A percentile compares a stretch with the other conserved stretches of the same genome.
These are phyloP conservation scores for Amphiprion percula DNA, from an alignment of 2,113 vertebrate species.

Conservation along the genomic window DNA sequence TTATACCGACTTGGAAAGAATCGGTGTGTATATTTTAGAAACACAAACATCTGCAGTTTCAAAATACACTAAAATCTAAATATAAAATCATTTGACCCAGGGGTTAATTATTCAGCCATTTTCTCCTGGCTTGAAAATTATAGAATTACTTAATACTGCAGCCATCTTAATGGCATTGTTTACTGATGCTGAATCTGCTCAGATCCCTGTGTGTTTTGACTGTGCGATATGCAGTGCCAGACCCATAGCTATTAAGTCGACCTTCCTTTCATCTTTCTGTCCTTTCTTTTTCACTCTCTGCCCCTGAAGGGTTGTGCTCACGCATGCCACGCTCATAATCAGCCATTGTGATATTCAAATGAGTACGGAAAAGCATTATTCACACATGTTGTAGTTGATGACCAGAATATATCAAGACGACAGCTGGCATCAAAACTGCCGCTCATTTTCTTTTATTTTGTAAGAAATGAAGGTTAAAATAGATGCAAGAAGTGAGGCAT, in stretches of 20 bases:
- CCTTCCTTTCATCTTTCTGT: constrained; percentile 76
- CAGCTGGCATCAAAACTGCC: constrained; percentile 66
- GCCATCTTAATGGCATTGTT: constrained; percentile 52
- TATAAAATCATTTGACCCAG: constrained; percentile 43
- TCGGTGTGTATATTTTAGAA: neutral
- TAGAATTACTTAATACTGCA: constrained; percentile 31
- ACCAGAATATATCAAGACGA: constrained; percentile 75
- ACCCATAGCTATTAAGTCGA: constrained; percentile 62
- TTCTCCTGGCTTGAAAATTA: constrained; percentile 38
- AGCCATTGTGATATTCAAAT: constrained; percentile 76
- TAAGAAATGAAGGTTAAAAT: constrained; percentile 41
- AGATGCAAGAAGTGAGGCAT: constrained; percentile 35
- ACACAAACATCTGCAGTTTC: constrained; percentile 22
- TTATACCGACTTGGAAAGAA: neutral
- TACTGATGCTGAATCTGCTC: constrained; percentile 60
- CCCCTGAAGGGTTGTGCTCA: constrained; percentile 74
- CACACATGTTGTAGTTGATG: constrained; percentile 73
- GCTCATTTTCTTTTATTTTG: constrained; percentile 22
- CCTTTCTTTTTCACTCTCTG: constrained; percentile 43
- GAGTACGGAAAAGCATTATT: constrained; percentile 56
- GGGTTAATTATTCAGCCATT: constrained; percentile 38
- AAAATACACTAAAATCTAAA: constrained; percentile 27
- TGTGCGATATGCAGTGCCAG: constrained; percentile 48
- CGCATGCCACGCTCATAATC: constrained; percentile 78
- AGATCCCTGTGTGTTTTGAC: constrained; percentile 23